Evolutionary conservation across 2,113 vertebrate genomes (phyloP).

Genomic region (crab-eating macaque (Macaca fascicularis)): DNA sequence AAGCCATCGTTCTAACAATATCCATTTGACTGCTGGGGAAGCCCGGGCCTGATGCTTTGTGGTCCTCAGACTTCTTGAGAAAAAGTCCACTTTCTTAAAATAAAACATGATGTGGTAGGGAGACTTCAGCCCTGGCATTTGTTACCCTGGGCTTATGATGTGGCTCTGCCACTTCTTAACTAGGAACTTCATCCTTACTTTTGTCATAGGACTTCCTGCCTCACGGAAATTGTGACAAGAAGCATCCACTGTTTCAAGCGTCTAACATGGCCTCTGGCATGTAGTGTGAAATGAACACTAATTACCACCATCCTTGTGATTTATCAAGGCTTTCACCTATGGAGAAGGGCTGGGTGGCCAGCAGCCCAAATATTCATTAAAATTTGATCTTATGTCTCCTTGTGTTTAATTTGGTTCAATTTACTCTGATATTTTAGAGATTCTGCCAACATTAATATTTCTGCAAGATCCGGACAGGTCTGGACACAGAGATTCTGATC

Average conservation of each 20-base stretch:
- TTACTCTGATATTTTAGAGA: conserved; percentile 63
- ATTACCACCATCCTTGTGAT: background rate
- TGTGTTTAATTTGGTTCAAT: conserved; percentile 55
- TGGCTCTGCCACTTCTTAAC: background rate
- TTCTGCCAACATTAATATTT: conserved; percentile 66
- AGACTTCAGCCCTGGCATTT: background rate
- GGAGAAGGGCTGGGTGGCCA: background rate
- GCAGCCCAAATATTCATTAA: background rate
- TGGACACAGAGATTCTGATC: conserved; percentile 52
- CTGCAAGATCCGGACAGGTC: conserved; percentile 61
- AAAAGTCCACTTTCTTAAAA: background rate
- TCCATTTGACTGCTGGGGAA: background rate
- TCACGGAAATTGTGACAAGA: background rate
- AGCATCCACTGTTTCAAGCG: background rate
- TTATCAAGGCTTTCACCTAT: background rate
- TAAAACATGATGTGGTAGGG: background rate
- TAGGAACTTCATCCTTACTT: background rate
- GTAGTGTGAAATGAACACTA: background rate
- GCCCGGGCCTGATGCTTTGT: background rate
- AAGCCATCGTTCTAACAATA: accelerated
- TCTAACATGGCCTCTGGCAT: background rate
- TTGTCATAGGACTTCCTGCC: background rate
- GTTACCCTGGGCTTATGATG: background rate
- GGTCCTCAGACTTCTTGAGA: background rate
- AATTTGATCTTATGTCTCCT: conserved; percentile 50